These are phyloP conservation scores for Hypothenemus hampei DNA, from an alignment of 1,140 invertebrate species.

Conservation along the genomic window DNA sequence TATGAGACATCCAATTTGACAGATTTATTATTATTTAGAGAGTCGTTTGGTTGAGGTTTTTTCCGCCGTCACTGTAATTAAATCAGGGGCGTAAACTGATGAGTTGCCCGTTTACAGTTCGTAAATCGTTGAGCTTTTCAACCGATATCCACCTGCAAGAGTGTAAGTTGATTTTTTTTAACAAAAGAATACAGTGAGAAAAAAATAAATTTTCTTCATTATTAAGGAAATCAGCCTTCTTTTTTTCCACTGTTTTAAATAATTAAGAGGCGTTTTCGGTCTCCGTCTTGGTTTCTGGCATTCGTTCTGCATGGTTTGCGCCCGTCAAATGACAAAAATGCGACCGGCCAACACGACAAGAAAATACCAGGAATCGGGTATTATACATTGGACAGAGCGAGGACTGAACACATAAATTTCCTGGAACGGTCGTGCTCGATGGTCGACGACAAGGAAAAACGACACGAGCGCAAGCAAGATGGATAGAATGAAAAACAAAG, in stretches of 20 bases:
- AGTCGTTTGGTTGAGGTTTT: slow-evolving; percentile 14
- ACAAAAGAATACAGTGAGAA: background rate
- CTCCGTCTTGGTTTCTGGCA: no score
- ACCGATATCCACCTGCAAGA: background rate
- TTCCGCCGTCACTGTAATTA: slow-evolving; percentile 19
- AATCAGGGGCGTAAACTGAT: slow-evolving; percentile 20
- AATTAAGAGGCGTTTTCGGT: no score
- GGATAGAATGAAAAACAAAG: no score
- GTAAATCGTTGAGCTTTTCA: background rate
- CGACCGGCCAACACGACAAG: background rate
- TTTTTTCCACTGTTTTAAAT: no score
- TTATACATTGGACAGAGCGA: background rate
- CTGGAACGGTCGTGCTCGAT: background rate
- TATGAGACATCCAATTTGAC: slow-evolving; percentile 16
- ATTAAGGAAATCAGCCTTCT: no score
- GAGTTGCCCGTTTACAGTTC: background rate
- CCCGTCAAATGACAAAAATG: slow-evolving; percentile 7
- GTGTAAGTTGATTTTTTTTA: background rate
- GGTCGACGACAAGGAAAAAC: background rate
- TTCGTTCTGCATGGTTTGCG: background rate
- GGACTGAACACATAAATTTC: slow-evolving; percentile 5
- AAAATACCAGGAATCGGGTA: slow-evolving; percentile 4
- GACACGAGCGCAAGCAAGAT: no score
- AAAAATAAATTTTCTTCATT: no score
- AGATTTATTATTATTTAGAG: slow-evolving; percentile 23